phyloP scores from a whole-genome alignment of 2,797 vertebrate species.

The Chloroceryle inda region DNA sequence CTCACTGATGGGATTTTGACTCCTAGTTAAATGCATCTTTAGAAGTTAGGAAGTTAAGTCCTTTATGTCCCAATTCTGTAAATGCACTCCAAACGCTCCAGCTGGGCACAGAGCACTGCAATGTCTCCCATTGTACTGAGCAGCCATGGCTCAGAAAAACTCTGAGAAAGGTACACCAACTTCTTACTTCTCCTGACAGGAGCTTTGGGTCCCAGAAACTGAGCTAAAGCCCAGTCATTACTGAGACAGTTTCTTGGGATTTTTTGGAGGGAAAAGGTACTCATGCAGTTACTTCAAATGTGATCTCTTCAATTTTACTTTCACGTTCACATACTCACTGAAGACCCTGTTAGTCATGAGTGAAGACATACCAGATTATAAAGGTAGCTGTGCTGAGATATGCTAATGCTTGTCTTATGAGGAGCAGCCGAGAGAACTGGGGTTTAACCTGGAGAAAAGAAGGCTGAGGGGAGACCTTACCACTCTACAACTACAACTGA shows the following conservation, averaged over 20 bases:
- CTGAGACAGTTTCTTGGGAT: not conserved
- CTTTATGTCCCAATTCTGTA: not conserved
- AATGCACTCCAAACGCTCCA: not conserved
- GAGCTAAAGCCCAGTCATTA: not conserved
- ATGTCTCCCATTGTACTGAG: not conserved
- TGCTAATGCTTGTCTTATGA: too few species aligned
- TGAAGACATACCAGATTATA: not conserved
- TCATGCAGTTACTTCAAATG: not conserved
- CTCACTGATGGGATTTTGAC: not conserved
- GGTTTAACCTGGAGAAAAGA: too few species aligned
- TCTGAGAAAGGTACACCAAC: not conserved
- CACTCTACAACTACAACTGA: too few species aligned
- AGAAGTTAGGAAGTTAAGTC: not conserved
- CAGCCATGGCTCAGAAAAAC: not conserved
- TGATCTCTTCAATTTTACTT: not conserved
- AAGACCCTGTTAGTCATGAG: not conserved
- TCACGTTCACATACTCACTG: not conserved
- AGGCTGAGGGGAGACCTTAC: too few species aligned
- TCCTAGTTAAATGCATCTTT: not conserved
- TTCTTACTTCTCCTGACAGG: not conserved
- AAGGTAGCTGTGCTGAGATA: not conserved
- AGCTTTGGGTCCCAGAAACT: not conserved
- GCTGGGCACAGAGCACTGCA: not conserved
- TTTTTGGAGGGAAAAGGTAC: accelerated
- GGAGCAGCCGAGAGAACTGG: too few species aligned